Evolutionary conservation across 2,113 vertebrate genomes (phyloP).

Genomic region (Melanerpes formicivorus): DNA sequence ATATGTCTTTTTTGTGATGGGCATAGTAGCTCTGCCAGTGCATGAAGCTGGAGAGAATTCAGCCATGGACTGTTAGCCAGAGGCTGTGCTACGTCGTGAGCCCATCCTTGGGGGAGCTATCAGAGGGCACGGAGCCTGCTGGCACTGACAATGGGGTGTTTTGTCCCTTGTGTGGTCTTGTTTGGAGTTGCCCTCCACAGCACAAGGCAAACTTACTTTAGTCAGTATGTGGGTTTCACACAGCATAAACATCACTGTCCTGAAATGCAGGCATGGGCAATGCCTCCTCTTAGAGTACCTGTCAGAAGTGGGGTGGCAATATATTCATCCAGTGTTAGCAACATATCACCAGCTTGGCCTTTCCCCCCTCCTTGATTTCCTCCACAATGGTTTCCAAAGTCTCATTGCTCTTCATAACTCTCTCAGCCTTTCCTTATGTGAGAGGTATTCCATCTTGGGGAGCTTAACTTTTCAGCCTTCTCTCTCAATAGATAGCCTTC

Average conservation of each 20-base stretch:
- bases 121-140: fast-evolving
- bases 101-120: neutral
- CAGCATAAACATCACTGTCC: neutral
- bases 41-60: neutral
- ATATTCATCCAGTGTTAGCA: neutral
- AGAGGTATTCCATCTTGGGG: neutral
- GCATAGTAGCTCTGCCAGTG: fast-evolving
- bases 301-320: neutral
- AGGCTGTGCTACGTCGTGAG: neutral
- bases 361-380: fast-evolving
- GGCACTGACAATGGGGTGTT: neutral
- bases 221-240: neutral
- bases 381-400: neutral
- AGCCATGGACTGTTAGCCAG: neutral
- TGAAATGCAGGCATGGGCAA: neutral
- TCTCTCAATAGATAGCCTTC: neutral
- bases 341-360: neutral
- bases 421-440: neutral
- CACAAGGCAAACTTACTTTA: neutral
- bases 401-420: fast-evolving
- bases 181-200: neutral
- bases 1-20: fast-evolving
- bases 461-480: neutral
- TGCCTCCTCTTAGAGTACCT: neutral
- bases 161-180: neutral